These are phyloP conservation scores for Drosophila leontia DNA, from an alignment of 1,140 invertebrate genomes.

Conservation along the genomic window DNA sequence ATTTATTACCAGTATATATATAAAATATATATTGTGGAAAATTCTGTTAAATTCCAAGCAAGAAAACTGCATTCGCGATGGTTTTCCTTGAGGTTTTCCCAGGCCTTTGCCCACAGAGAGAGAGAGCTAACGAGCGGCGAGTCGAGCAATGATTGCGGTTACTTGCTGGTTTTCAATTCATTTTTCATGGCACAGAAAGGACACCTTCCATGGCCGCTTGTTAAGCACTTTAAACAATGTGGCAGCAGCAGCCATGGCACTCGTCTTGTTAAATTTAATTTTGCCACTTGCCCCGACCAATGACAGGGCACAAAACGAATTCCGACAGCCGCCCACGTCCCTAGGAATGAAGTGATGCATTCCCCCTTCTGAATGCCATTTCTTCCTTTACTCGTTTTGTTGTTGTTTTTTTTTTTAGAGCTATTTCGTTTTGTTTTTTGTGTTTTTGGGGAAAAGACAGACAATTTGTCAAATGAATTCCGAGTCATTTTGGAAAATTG, in stretches of 20 bases:
- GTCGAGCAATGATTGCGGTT: slow-evolving; percentile 79
- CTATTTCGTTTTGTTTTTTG: background rate
- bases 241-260: slow-evolving; percentile 50
- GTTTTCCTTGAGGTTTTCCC: slow-evolving; percentile 36
- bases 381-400: background rate
- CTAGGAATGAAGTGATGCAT: slow-evolving; percentile 35
- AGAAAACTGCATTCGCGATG: slow-evolving; percentile 22
- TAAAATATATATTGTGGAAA: background rate
- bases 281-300: slow-evolving; percentile 80
- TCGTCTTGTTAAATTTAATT: slow-evolving; percentile 79
- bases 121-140: slow-evolving; percentile 70
- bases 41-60: background rate
- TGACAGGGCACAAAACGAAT: slow-evolving; percentile 70
- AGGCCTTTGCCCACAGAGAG: slow-evolving; percentile 1
- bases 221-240: slow-evolving; percentile 82
- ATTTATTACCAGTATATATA: background rate
- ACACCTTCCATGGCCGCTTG: slow-evolving; percentile 37
- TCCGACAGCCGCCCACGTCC: slow-evolving; percentile 38
- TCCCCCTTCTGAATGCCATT: background rate
- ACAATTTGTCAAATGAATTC: slow-evolving; percentile 82
- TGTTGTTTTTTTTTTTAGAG: background rate
- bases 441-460: slow-evolving; percentile 4
- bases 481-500: slow-evolving; percentile 78
- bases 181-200: slow-evolving; percentile 65
- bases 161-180: slow-evolving; percentile 79